Percentiles rank a stretch among this genome's conserved stretches.
These are phyloP conservation scores for Eueides isabella DNA, from an alignment of 1,140 invertebrate genomes.

Conservation along the genomic window DNA sequence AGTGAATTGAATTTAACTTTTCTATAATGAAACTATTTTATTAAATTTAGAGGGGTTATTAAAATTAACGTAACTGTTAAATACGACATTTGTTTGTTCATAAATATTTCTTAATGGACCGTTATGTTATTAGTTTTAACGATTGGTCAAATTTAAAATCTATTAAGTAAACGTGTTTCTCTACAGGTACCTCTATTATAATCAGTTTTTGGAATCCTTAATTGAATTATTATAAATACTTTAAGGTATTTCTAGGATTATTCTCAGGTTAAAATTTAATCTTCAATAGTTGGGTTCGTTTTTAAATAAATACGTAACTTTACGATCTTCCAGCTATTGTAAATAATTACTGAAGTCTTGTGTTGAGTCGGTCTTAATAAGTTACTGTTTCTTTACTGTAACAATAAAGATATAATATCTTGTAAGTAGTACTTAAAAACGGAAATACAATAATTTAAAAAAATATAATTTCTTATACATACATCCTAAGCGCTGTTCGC, in stretches of 20 bases:
- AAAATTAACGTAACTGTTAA: not conserved
- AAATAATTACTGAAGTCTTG: too few relatives aligned
- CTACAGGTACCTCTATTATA: not conserved
- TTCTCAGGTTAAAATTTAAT: not conserved
- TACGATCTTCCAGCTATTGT: too few relatives aligned
- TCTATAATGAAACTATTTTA: not conserved
- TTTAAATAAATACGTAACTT: too few relatives aligned
- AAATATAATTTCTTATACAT: too few relatives aligned
- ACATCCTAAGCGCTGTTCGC: too few relatives aligned
- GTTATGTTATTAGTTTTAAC: constrained; percentile 7
- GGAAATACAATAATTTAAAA: too few relatives aligned
- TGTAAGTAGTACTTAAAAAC: too few relatives aligned
- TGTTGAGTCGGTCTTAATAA: too few relatives aligned
- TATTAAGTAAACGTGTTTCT: not conserved
- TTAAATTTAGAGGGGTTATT: not conserved
- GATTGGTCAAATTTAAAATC: not conserved
- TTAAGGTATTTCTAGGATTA: not conserved
- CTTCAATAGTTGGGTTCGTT: not conserved
- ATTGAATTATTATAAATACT: not conserved
- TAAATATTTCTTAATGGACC: not conserved
- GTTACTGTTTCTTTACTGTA: too few relatives aligned
- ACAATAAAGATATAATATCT: too few relatives aligned
- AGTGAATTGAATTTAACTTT: not conserved
- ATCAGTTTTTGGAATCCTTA: not conserved
- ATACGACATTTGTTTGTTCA: not conserved